Conservation (phyloP, 2,113 vertebrate species). For the Bungarus multicinctus region DNA sequence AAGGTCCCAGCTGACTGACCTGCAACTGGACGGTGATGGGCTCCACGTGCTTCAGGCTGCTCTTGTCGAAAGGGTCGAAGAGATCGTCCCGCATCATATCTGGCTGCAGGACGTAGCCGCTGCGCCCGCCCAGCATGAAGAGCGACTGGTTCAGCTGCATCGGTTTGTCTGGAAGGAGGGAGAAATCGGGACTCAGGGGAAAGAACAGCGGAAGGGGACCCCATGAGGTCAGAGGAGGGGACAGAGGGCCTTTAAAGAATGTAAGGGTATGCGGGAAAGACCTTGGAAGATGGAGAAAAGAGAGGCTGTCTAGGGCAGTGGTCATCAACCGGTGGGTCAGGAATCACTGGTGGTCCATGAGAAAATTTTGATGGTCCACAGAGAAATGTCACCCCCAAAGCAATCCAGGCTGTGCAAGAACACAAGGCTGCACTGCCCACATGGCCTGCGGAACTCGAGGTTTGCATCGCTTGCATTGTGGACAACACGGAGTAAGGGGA, state of each 20-base stretch:
- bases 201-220: background rate
- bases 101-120: slow-evolving; percentile 92
- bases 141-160: slow-evolving; percentile 99
- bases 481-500: too few relatives aligned
- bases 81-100: slow-evolving; percentile 89
- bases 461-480: too few relatives aligned
- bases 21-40: slow-evolving; percentile 83
- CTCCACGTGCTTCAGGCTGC: slow-evolving; percentile 84
- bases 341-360: too few relatives aligned
- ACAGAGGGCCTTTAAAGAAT: background rate
- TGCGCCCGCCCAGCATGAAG: slow-evolving; percentile 90
- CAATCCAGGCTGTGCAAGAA: too few relatives aligned
- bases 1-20: slow-evolving; percentile 53
- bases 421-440: too few relatives aligned
- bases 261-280: background rate
- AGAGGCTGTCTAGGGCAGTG: too few relatives aligned
- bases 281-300: background rate
- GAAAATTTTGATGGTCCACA: too few relatives aligned
- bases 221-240: background rate
- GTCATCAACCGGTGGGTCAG: too few relatives aligned
- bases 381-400: too few relatives aligned
- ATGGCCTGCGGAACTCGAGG: too few relatives aligned
- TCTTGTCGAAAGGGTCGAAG: slow-evolving; percentile 93
- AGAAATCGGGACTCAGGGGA: background rate
- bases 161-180: slow-evolving; percentile 83